Evolutionary conservation across 2,797 vertebrate species (phyloP).

Genomic region (Trematomus bernacchii): DNA sequence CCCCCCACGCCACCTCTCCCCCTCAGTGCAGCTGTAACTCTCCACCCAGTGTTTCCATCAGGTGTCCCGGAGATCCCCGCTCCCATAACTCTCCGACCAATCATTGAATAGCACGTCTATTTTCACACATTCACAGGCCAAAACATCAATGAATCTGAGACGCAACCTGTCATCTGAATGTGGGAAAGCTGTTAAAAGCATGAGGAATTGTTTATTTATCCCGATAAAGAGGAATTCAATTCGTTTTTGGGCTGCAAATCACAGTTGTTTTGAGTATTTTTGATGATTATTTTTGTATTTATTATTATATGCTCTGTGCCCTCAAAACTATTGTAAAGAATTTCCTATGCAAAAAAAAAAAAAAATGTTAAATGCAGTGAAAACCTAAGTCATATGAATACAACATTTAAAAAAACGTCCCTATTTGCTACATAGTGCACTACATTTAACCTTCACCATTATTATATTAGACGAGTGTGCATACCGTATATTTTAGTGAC

Average conservation of each 20-base stretch:
- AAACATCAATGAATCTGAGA: neutral
- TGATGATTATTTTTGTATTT: neutral
- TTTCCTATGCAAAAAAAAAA: no score
- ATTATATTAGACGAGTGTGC: no score
- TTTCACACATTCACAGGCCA: conserved; percentile 4
- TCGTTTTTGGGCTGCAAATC: neutral
- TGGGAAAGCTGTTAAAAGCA: no score
- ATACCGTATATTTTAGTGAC: no score
- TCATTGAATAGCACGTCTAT: conserved; percentile 37
- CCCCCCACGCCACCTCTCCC: neutral
- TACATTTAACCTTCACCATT: no score
- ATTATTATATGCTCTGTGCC: no score
- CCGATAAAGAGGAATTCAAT: neutral
- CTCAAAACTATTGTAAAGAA: no score
- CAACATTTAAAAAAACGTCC: no score
- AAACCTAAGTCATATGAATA: no score
- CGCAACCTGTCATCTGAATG: neutral
- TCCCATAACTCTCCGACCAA: conserved; percentile 39
- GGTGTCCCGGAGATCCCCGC: conserved; percentile 66
- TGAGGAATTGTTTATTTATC: neutral
- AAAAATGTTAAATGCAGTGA: no score
- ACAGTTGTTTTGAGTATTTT: neutral
- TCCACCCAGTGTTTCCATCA: conserved; percentile 72
- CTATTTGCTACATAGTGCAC: no score
- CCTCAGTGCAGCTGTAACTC: conserved; percentile 65